Evolutionary conservation across 2,113 vertebrate genomes (phyloP), one percentile per base, ranked within the genome.

Genomic region (Candoia aspera): DNA sequence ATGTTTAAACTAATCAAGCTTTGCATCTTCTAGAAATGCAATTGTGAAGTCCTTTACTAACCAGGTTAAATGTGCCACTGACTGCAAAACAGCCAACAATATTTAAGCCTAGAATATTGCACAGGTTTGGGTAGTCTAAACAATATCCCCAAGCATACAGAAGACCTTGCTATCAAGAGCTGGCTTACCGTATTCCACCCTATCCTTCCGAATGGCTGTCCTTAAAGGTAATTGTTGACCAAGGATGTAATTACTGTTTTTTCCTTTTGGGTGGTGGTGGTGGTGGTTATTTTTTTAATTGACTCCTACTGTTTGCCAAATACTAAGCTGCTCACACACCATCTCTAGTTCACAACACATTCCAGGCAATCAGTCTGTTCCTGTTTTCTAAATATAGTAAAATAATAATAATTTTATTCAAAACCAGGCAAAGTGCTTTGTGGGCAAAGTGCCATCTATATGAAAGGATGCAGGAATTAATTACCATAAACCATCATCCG

Each of bases 401-500:
- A 92, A 94, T 79, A 92, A 96, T 94, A 94, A 96, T 94, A 73
- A 73, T 87, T 91, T 73, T 87, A 42, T 87, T 73, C n/a, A 9
- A 73, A 91, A 91, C 59, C 37, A 33, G 60, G 84, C 49, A 1
- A 89, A 91, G 93, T 95, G 89, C 24, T 88, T 90, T 93, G 6
- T 92, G 96, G 91, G 89, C 92, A 88, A 88, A 73, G 93, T 90
- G 95, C 90, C 93, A 90, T 92, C 91, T 88, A 87, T 93, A 89
- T 88, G 87, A 68, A 95, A 93, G 68, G 57, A 59, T 42, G 13
- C n/a, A 85, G 0, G 8, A 90, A 59, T 92, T 91, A 96, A 96
- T 73, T 96, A 96, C 92, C 95, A 93, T 93, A 79, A 89, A 53
- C 60, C 46, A 55, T 54, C 24, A 24, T 57, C 92, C 62, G 94